Evolutionary conservation across 2,113 vertebrate species (phyloP).

Genomic region (Heterotilapia buettikoferi): DNA sequence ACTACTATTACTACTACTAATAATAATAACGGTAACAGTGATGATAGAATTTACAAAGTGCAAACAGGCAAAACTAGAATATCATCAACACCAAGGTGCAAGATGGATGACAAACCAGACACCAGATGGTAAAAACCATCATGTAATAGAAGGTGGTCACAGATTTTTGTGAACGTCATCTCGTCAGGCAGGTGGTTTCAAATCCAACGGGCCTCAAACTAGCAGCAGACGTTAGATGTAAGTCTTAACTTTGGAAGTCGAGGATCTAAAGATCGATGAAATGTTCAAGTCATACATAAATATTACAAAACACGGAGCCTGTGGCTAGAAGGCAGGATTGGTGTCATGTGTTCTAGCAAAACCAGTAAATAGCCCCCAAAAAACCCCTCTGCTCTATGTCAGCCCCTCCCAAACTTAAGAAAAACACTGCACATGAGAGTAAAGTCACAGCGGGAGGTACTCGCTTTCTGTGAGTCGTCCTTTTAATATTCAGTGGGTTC

Average conservation of each 20-base stretch:
- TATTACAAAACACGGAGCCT: not conserved
- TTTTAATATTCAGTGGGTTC: not conserved
- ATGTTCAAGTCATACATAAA: not conserved
- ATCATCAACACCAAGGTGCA: not conserved
- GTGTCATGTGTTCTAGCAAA: not conserved
- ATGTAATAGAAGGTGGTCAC: not conserved
- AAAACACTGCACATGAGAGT: not conserved
- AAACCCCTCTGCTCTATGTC: fast-evolving
- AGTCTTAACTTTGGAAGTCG: not conserved
- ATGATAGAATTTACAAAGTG: fast-evolving
- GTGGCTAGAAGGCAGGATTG: not conserved
- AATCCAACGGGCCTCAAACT: fast-evolving
- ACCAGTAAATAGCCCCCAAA: not conserved
- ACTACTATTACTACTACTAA: fast-evolving
- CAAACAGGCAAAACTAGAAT: not conserved
- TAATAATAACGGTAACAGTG: not conserved
- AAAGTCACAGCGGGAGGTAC: not conserved
- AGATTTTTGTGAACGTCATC: not conserved
- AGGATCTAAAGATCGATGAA: not conserved
- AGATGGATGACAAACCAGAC: not conserved
- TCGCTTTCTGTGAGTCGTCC: not conserved
- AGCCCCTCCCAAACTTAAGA: not conserved
- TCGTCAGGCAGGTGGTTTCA: not conserved
- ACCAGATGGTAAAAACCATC: not conserved
- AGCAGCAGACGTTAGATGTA: not conserved